phyloP scores from a whole-genome alignment of 1,140 invertebrate genomes.

The Achatina immaculata region DNA sequence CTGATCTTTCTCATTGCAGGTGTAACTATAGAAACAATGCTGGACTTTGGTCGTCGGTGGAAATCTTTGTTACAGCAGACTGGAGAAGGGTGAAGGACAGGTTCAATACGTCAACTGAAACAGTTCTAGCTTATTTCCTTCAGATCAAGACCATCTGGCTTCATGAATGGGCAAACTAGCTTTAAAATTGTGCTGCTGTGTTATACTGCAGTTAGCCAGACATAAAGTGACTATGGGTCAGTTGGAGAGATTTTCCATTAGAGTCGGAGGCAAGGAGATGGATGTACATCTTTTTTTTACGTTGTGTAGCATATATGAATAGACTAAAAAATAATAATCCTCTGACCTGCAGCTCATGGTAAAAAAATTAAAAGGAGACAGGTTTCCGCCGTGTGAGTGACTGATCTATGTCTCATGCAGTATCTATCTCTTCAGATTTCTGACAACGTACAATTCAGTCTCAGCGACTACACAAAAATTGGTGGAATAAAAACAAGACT shows the following conservation, averaged over 20 bases:
- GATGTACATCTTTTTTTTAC: background rate
- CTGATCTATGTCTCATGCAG: too few species aligned
- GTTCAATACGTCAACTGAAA: background rate
- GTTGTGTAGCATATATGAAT: conserved; percentile 10
- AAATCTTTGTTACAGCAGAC: conserved; percentile 20
- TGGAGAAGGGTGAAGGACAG: background rate
- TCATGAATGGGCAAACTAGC: background rate
- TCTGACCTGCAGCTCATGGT: background rate
- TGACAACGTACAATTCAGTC: too few species aligned
- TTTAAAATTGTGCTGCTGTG: background rate
- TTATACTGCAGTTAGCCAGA: conserved; percentile 18
- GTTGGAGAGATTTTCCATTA: conserved; percentile 16
- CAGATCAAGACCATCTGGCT: background rate
- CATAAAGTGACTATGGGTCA: background rate
- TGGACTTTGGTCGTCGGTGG: conserved; percentile 9
- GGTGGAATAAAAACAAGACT: too few species aligned
- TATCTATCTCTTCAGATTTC: too few species aligned
- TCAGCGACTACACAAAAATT: too few species aligned
- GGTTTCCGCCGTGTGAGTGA: too few species aligned
- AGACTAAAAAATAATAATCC: background rate
- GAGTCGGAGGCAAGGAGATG: conserved; percentile 12
- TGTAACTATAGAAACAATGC: conserved; percentile 25
- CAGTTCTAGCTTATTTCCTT: background rate
- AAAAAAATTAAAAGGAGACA: too few species aligned
- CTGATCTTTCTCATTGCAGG: background rate